These are phyloP conservation scores for Fulmarus glacialis DNA, from an alignment of 2,113 vertebrate species.

Conservation along the genomic window DNA sequence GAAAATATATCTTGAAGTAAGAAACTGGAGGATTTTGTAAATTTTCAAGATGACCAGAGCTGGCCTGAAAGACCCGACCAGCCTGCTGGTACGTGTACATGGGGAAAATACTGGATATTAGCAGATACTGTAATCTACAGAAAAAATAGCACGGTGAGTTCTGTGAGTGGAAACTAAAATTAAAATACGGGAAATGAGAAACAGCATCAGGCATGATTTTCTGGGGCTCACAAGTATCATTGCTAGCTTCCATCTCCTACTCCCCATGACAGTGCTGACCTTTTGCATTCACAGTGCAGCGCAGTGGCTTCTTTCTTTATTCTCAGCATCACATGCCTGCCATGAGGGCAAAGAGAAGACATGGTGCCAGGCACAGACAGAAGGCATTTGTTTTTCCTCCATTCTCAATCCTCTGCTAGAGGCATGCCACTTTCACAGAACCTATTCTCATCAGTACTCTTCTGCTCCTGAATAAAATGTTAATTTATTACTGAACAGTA, in stretches of 20 bases:
- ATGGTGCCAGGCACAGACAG: conserved; percentile 18
- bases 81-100: neutral
- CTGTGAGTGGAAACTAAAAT: neutral
- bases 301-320: neutral
- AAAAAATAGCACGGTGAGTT: neutral
- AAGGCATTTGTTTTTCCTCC: neutral
- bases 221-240: neutral
- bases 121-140: neutral
- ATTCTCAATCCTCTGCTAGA: neutral
- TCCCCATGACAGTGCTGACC: neutral
- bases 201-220: neutral
- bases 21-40: neutral
- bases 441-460: neutral
- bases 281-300: neutral
- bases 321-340: conserved; percentile 10
- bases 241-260: neutral
- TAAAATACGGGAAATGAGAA: neutral
- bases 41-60: neutral
- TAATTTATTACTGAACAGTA: neutral
- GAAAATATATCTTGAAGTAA: neutral
- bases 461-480: neutral
- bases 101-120: neutral
- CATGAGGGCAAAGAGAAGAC: neutral
- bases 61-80: neutral
- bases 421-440: neutral